phyloP scores from a whole-genome alignment of 2,113 vertebrate genomes.

The Sander lucioperca region DNA sequence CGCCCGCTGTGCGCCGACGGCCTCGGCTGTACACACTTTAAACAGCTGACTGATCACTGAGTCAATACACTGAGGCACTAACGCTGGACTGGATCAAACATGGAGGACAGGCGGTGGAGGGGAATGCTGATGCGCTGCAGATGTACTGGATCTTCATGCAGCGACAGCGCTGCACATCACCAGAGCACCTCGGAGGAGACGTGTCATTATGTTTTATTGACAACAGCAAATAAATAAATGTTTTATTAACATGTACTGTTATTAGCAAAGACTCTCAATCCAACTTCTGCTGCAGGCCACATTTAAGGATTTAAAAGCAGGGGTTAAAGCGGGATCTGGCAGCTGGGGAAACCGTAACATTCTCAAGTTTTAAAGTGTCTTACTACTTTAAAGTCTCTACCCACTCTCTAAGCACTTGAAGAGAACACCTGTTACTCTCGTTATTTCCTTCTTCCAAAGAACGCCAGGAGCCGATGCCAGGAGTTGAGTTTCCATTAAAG shows the following conservation, averaged over 20 bases:
- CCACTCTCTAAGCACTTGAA: too few species aligned
- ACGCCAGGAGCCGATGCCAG: too few species aligned
- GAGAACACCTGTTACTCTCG: too few species aligned
- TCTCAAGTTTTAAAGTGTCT: too few species aligned
- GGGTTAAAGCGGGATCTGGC: too few species aligned
- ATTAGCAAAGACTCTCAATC: neutral
- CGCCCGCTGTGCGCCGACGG: neutral
- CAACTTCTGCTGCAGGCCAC: neutral
- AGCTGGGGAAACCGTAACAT: too few species aligned
- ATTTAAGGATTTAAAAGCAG: neutral
- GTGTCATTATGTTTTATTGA: neutral
- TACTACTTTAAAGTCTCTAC: too few species aligned
- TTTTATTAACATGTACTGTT: conserved; percentile 2
- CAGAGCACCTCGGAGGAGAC: neutral
- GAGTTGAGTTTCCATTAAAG: too few species aligned
- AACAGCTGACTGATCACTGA: conserved; percentile 48
- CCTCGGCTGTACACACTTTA: conserved; percentile 30
- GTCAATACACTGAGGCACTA: conserved; percentile 45
- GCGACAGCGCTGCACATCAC: conserved; percentile 7
- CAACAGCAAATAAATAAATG: neutral
- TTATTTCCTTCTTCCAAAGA: too few species aligned
- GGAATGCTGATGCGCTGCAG: conserved; percentile 52
- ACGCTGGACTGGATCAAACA: conserved; percentile 51
- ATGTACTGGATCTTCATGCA: conserved; percentile 25
- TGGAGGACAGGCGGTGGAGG: conserved; percentile 47